Evolutionary conservation across 1,140 invertebrate genomes (phyloP).

Genomic region (Penaeus chinensis): DNA sequence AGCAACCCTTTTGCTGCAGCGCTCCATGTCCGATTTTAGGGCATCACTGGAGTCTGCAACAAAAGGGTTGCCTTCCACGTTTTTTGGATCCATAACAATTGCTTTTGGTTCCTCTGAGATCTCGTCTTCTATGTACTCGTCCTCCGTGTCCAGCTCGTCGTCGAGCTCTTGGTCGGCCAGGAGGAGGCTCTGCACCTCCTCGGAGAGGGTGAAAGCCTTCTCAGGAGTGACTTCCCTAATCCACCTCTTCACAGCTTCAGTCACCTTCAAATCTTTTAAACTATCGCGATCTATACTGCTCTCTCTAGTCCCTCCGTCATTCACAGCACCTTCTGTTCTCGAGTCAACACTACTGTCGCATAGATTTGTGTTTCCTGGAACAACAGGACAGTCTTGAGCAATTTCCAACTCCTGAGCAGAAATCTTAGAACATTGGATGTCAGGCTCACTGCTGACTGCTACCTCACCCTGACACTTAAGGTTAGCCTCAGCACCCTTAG

Average conservation of each 20-base stretch:
- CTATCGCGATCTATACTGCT: constrained; percentile 27
- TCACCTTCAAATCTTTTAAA: constrained; percentile 61
- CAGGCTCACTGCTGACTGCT: too few species aligned
- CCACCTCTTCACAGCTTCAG: constrained; percentile 64
- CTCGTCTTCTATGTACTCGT: constrained; percentile 60
- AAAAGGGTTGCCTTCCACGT: constrained; percentile 64
- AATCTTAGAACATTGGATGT: neutral
- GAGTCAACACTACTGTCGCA: too few species aligned
- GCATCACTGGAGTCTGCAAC: constrained; percentile 62
- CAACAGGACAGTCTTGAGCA: constrained; percentile 4
- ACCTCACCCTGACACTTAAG: too few species aligned
- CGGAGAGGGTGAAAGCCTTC: constrained; percentile 59
- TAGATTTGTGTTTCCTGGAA: neutral
- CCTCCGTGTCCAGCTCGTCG: constrained; percentile 46
- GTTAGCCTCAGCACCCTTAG: too few species aligned
- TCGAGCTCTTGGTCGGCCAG: constrained; percentile 18
- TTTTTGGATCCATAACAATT: constrained; percentile 59
- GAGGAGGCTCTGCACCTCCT: constrained; percentile 48
- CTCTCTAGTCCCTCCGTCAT: constrained; percentile 34
- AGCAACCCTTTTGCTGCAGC: constrained; percentile 64
- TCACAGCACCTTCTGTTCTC: constrained; percentile 5
- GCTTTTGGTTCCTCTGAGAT: constrained; percentile 29
- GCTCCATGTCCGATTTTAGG: constrained; percentile 37
- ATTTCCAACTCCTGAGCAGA: neutral
- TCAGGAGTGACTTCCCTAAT: constrained; percentile 64